Percentiles rank a stretch among this genome's conserved stretches.
These are phyloP conservation scores for Hypselothyrea guttata DNA, from an alignment of 2,888 invertebrate genomes.

Conservation along the genomic window DNA sequence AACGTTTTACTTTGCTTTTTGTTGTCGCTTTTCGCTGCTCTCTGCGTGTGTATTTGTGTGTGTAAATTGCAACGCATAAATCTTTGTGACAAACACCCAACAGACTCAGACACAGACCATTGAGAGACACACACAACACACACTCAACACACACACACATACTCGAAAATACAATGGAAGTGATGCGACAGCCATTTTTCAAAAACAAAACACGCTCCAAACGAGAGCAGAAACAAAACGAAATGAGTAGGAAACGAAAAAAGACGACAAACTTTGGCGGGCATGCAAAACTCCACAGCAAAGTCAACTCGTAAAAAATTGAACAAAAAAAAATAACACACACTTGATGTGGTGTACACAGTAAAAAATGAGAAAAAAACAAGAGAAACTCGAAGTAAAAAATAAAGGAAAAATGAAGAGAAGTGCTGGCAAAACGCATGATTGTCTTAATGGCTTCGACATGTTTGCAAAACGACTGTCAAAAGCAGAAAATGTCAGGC, in stretches of 20 bases:
- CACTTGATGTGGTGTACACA: conserved; percentile 37
- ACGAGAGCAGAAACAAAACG: conserved; percentile 32
- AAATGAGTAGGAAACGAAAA: conserved; percentile 16
- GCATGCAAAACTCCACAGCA: conserved; percentile 38
- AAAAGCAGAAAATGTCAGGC: conserved; percentile 53
- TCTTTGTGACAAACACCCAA: conserved; percentile 72
- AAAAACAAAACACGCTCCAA: conserved; percentile 72
- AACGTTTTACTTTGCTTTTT: conserved; percentile 51
- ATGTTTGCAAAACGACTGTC: conserved; percentile 79
- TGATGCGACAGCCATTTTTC: conserved; percentile 77
- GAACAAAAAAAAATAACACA: conserved; percentile 19
- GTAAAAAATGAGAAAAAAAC: conserved; percentile 7
- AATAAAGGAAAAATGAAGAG: conserved; percentile 16
- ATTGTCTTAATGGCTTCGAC: conserved; percentile 78
- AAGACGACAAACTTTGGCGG: conserved; percentile 20
- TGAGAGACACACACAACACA: conserved; percentile 54
- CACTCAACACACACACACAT: conserved; percentile 48
- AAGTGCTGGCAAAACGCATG: conserved; percentile 58
- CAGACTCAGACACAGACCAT: conserved; percentile 19
- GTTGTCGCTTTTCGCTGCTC: background rate
- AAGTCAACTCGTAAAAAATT: conserved; percentile 28
- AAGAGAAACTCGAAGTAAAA: conserved; percentile 1
- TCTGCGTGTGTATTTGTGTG: conserved; percentile 38
- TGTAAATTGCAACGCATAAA: conserved; percentile 75
- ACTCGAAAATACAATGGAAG: conserved; percentile 66